These are phyloP conservation scores for Drosophila hawaiiensis DNA, from an alignment of 2,888 invertebrate species.

Conservation along the genomic window DNA sequence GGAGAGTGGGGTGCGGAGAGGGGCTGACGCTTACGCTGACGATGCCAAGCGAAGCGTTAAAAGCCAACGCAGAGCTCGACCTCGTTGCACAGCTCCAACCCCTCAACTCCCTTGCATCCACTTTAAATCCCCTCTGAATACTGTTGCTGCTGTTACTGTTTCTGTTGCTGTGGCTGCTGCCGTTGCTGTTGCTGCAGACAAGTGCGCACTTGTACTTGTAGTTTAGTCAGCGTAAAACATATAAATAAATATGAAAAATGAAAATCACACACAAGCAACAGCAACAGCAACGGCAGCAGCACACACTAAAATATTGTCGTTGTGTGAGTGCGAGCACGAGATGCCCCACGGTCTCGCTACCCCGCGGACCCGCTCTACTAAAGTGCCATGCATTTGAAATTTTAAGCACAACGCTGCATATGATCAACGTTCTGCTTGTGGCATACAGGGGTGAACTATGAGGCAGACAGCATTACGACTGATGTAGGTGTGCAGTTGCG, in stretches of 20 bases:
- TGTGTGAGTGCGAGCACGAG: slow-evolving; percentile 39
- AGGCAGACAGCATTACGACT: slow-evolving; percentile 7
- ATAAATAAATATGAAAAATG: slow-evolving; percentile 78
- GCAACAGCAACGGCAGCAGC: slow-evolving; percentile 24
- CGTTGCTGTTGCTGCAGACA: slow-evolving; percentile 57
- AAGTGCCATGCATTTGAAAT: slow-evolving; percentile 77
- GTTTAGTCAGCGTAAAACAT: slow-evolving; percentile 78
- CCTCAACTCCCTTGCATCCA: background rate
- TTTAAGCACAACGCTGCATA: slow-evolving; percentile 78
- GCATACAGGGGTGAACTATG: background rate
- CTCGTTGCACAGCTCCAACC: slow-evolving; percentile 45
- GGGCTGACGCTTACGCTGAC: slow-evolving; percentile 9
- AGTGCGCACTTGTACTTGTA: slow-evolving; percentile 77
- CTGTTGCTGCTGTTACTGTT: background rate
- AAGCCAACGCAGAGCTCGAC: slow-evolving; percentile 58
- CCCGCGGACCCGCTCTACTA: slow-evolving; percentile 45
- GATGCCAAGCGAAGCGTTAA: slow-evolving; percentile 64
- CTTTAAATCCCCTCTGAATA: slow-evolving; percentile 13
- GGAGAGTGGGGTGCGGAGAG: slow-evolving; percentile 3
- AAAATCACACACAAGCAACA: slow-evolving; percentile 57
- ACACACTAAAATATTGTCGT: slow-evolving; percentile 55
- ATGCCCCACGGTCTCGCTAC: slow-evolving; percentile 3
- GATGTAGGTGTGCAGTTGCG: slow-evolving; percentile 9
- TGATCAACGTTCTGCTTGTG: slow-evolving; percentile 68
- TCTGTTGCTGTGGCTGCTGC: background rate